A percentile compares a stretch with the other conserved stretches of the same genome.
These are phyloP conservation scores for Echinometra lucunter DNA, from an alignment of 53 echinoderm and acorn worm genomes.

Conservation along the genomic window DNA sequence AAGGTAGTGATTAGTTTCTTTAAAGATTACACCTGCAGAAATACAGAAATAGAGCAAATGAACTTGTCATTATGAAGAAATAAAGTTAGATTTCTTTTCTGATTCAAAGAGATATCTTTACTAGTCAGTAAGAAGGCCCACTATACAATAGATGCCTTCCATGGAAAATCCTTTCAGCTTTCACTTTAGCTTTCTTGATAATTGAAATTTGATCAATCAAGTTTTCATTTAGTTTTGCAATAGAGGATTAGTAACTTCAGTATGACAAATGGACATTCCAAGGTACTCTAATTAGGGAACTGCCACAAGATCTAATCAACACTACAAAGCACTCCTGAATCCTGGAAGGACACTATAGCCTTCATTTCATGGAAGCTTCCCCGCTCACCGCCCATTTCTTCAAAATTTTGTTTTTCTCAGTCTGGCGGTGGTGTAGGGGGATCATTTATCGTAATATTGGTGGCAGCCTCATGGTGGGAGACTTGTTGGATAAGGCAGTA, in stretches of 20 bases:
- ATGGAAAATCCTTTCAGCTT: background rate
- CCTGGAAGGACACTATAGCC: background rate
- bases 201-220: background rate
- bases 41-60: too few relatives aligned
- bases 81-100: too few relatives aligned
- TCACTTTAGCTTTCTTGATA: background rate
- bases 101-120: too few relatives aligned
- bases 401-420: background rate
- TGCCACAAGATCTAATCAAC: background rate
- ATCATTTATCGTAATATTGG: background rate
- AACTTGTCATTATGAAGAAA: too few relatives aligned
- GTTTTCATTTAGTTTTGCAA: background rate
- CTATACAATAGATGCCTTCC: background rate
- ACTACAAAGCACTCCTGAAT: background rate
- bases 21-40: too few relatives aligned
- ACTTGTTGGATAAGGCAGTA: background rate
- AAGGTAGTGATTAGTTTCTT: too few relatives aligned
- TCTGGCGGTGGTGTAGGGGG: background rate
- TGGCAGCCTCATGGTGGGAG: background rate
- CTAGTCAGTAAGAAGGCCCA: background rate
- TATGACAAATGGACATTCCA: background rate
- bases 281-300: background rate
- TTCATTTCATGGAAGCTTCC: background rate
- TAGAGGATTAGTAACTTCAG: background rate
- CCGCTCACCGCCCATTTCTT: background rate